Base-by-base conservation (phyloP, 2,797 vertebrate species). In the Microhierax caerulescens region DNA sequence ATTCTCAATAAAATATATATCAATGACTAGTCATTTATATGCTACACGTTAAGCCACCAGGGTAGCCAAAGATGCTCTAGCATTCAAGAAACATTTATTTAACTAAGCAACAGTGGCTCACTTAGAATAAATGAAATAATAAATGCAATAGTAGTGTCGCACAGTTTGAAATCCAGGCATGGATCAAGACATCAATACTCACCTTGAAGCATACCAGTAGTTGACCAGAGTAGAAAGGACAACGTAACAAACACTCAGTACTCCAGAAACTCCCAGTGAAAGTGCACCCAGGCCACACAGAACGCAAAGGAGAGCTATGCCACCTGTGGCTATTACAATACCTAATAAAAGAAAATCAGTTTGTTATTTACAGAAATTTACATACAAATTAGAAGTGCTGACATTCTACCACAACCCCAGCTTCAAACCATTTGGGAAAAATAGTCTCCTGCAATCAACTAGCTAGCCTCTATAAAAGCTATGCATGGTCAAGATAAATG, bases 281-380 rank as follows among this genome's bases (percentile, higher is more conserved):
- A 98, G 53, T 1, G 98, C 87, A 24, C 97, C 97, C 84, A 99
- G 86, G 88, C 98, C 98, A 89, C 98, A 98, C 7, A 99, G 98
- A 79, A 98, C 94, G 50, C 98, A 99, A 3, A 99, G 97, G 16
- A 99, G 97, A 12, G 96, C 79, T 61, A 98, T 65, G 43, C 98
- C 98, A 7, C 98, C 98, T 28, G 98, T 54, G 4, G 97, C 97
- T 95, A 99, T 97, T 45, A 98, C 90, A 84, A 99, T 93, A 70
- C 98, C 98, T 99, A 56, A 68, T 5, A 72, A 65, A 60, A 91
- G 30, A 93, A 60, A 39, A 75, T 4, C 4, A 57, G 19, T 73
- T 45, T 34, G 68, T 85, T 78, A 41, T 19, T 94, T 76, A n/a
- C 41, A 61, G 13, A 60, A 21, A 34, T 53, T 63, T 48, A 3